A percentile compares a stretch with the other conserved stretches of the same genome.
Evolutionary conservation across 2,113 vertebrate species (phyloP).

Genomic region (Callionymus lyra): DNA sequence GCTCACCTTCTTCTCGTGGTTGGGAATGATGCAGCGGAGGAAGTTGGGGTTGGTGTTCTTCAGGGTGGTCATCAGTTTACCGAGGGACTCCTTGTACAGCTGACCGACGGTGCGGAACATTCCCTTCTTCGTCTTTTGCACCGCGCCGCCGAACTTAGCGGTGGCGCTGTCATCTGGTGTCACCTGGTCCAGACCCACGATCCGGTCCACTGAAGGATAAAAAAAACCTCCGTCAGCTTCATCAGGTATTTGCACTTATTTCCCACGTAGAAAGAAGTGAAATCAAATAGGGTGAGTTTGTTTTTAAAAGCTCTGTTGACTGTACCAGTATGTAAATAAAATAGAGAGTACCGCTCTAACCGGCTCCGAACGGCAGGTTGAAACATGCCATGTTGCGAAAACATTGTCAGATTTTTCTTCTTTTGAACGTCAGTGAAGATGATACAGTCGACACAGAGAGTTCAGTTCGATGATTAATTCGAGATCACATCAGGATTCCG

Average conservation of each 20-base stretch:
- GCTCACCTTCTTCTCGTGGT: slow-evolving; percentile 83
- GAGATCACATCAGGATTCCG: slow-evolving; percentile 23
- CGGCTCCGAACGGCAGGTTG: slow-evolving; percentile 12
- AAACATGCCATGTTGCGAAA: slow-evolving; percentile 8
- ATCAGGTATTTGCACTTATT: not conserved
- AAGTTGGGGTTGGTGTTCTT: slow-evolving; percentile 90
- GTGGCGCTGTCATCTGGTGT: slow-evolving; percentile 69
- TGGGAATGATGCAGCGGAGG: slow-evolving; percentile 85
- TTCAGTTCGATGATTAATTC: slow-evolving; percentile 24
- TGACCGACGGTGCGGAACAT: slow-evolving; percentile 90
- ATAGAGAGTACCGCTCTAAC: slow-evolving; percentile 6
- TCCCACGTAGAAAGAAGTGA: too few species aligned
- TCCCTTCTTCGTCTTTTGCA: slow-evolving; percentile 79
- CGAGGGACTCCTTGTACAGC: slow-evolving; percentile 85
- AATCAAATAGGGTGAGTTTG: too few species aligned
- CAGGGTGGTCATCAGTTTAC: slow-evolving; percentile 86
- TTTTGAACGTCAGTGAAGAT: too few species aligned
- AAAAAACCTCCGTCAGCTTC: slow-evolving; percentile 8
- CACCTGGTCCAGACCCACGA: slow-evolving; percentile 82
- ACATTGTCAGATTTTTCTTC: too few species aligned
- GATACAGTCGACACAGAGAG: too few species aligned
- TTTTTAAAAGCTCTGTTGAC: too few species aligned
- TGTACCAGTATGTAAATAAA: not conserved
- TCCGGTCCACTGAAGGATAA: slow-evolving; percentile 77
- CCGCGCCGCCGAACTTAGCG: slow-evolving; percentile 68